phyloP scores from a whole-genome alignment of 2,888 invertebrate species.

The Zootermopsis nevadensis region DNA sequence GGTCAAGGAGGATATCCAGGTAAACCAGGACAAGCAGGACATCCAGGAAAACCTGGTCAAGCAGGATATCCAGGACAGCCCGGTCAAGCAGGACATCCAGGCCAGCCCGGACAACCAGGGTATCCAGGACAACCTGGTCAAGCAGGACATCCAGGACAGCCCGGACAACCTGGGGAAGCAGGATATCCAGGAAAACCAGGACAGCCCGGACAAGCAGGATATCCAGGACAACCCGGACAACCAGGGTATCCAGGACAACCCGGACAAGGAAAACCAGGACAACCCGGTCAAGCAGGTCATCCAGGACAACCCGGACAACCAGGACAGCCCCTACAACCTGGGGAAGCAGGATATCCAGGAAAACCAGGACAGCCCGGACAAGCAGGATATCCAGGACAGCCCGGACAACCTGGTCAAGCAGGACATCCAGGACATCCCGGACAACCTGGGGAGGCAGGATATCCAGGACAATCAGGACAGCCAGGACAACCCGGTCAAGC shows the following conservation, averaged over 20 bases:
- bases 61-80: slow-evolving; percentile 19
- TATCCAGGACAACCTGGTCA: slow-evolving; percentile 14
- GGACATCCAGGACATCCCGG: slow-evolving; percentile 49
- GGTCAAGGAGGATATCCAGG: not conserved
- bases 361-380: slow-evolving; percentile 52
- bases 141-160: slow-evolving; percentile 37
- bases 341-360: slow-evolving; percentile 49
- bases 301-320: slow-evolving; percentile 52
- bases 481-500: slow-evolving; percentile 49
- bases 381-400: slow-evolving; percentile 38
- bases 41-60: slow-evolving; percentile 8
- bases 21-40: slow-evolving; percentile 11
- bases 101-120: slow-evolving; percentile 1
- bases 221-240: slow-evolving; percentile 44
- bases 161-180: slow-evolving; percentile 49
- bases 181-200: slow-evolving; percentile 51
- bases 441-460: slow-evolving; percentile 51
- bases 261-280: slow-evolving; percentile 45
- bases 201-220: slow-evolving; percentile 49
- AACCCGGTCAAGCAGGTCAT: slow-evolving; percentile 41
- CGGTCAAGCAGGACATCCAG: slow-evolving; percentile 18
- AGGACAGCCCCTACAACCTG: slow-evolving; percentile 43
- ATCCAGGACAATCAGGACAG: slow-evolving; percentile 49
- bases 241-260: slow-evolving; percentile 41
- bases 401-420: slow-evolving; percentile 43